Percentiles rank a stretch among this genome's conserved stretches.
Evolutionary conservation across 2,888 invertebrate genomes (phyloP).

Genomic region (Synergus japonicus): DNA sequence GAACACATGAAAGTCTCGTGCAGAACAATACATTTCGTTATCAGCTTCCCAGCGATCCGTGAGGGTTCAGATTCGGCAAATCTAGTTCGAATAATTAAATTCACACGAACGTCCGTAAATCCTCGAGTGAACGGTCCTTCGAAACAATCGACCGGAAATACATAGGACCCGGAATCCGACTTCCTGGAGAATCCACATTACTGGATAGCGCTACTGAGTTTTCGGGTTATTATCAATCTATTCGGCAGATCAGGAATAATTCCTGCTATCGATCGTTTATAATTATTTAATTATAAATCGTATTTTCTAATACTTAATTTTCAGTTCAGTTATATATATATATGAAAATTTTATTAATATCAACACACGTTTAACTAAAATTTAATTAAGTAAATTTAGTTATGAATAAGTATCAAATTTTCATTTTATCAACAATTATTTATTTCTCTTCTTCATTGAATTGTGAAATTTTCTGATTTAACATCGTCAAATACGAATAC

Average conservation of each 20-base stretch:
- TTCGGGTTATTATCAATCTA: constrained; percentile 34
- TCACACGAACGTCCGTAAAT: constrained; percentile 37
- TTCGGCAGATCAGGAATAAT: constrained; percentile 3
- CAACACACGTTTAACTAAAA: no score
- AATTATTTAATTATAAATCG: neutral
- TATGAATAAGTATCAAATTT: no score
- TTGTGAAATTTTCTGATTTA: neutral
- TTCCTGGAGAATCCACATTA: constrained; percentile 32
- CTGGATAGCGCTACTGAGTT: constrained; percentile 1
- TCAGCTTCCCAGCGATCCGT: constrained; percentile 27
- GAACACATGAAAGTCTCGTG: constrained; percentile 17
- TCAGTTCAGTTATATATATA: no score
- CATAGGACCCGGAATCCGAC: constrained; percentile 18
- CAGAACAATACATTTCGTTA: constrained; percentile 32
- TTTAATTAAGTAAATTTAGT: no score
- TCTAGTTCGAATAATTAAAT: constrained; percentile 37
- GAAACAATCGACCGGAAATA: constrained; percentile 39
- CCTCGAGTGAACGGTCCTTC: constrained; percentile 27
- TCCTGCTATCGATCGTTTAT: neutral
- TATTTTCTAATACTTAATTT: no score
- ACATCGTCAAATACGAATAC: neutral
- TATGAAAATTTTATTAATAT: no score
- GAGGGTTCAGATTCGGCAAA: constrained; percentile 27
- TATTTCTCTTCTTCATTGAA: neutral
- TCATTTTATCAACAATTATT: no score